These are phyloP conservation scores for Aethina tumida DNA, from an alignment of 1,140 invertebrate genomes.

Conservation along the genomic window DNA sequence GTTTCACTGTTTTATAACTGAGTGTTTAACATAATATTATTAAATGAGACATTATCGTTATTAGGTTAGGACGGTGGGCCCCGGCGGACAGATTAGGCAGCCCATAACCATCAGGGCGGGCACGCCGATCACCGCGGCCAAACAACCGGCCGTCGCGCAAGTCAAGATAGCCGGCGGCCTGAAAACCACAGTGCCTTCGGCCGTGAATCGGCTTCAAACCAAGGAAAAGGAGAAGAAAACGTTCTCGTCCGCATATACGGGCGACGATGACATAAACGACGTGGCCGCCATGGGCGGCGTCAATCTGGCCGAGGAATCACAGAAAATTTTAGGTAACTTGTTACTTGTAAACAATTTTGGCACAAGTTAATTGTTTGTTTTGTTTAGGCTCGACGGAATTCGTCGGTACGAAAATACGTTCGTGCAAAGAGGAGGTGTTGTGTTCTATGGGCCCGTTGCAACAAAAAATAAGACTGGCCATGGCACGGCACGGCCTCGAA, in stretches of 20 bases:
- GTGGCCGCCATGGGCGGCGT: constrained; percentile 98
- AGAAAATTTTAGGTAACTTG: constrained; percentile 63
- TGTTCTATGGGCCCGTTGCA: constrained; percentile 67
- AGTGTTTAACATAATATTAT: too few species aligned
- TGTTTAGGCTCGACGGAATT: constrained; percentile 75
- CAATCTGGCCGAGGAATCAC: constrained; percentile 93
- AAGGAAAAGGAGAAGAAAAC: constrained; percentile 58
- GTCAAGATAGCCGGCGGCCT: constrained; percentile 24
- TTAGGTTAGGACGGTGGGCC: constrained; percentile 9
- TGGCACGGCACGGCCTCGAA: constrained; percentile 71
- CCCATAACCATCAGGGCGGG: constrained; percentile 18
- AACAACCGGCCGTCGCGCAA: constrained; percentile 18
- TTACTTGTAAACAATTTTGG: neutral
- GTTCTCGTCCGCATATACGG: constrained; percentile 45
- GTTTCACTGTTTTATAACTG: too few species aligned
- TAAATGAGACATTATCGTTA: too few species aligned
- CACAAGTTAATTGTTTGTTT: neutral
- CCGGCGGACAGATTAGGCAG: constrained; percentile 17
- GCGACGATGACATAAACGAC: constrained; percentile 94
- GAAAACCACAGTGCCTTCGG: constrained; percentile 34
- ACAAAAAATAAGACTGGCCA: constrained; percentile 60
- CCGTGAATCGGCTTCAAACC: constrained; percentile 33
- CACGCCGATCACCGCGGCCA: constrained; percentile 12
- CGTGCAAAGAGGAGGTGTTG: constrained; percentile 92
- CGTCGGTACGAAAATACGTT: constrained; percentile 90